Conservation (phyloP, 1,140 invertebrate genomes). For the Musca vetustissima region DNA sequence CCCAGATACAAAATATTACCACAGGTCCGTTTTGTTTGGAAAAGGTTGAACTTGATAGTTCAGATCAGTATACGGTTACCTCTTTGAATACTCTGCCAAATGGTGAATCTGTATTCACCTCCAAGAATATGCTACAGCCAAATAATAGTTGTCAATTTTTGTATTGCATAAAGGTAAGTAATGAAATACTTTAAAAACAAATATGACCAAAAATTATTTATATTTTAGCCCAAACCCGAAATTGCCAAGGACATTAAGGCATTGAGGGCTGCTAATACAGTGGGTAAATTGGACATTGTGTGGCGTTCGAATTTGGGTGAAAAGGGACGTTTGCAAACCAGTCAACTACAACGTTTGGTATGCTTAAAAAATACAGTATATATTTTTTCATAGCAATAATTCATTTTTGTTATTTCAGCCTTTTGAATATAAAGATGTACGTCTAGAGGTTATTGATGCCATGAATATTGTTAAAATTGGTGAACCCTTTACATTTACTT, state of each 20-base stretch:
- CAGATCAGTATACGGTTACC: conserved; percentile 78
- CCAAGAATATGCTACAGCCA: conserved; percentile 78
- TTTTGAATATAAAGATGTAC: conserved; percentile 85
- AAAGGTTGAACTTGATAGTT: conserved; percentile 76
- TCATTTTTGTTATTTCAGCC: conserved; percentile 60
- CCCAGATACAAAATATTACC: conserved; percentile 64
- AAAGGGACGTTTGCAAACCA: conserved; percentile 91
- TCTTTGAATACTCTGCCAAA: conserved; percentile 66
- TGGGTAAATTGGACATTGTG: conserved; percentile 96
- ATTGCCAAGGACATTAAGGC: conserved; percentile 73
- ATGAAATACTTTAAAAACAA: neutral
- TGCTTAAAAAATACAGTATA: conserved; percentile 29
- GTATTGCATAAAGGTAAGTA: conserved; percentile 71
- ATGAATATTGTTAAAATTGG: conserved; percentile 80
- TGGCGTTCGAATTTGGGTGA: conserved; percentile 95
- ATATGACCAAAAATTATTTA: neutral
- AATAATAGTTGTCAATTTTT: conserved; percentile 87
- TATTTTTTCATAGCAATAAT: conserved; percentile 1
- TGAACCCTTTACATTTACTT: conserved; percentile 78
- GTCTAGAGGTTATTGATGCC: conserved; percentile 78
- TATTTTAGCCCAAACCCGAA: conserved; percentile 67
- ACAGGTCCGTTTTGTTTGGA: conserved; percentile 48
- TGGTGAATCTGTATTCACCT: conserved; percentile 78
- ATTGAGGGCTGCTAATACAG: conserved; percentile 81
- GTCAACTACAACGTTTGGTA: conserved; percentile 88